Evolutionary conservation across 1,140 invertebrate genomes (phyloP).

Genomic region (Lepidurus couesii): DNA sequence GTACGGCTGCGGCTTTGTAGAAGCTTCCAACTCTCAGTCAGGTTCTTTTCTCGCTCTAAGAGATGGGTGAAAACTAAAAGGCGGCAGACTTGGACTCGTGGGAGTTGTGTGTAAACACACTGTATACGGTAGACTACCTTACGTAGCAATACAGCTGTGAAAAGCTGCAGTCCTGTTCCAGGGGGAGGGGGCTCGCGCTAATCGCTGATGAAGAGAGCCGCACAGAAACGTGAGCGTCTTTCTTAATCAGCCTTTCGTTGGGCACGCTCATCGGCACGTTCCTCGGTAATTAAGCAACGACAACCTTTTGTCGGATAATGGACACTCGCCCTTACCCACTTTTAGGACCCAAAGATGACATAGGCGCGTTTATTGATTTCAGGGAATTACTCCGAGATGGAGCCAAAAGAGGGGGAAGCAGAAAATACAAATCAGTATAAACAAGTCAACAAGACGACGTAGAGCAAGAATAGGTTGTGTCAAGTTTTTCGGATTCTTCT

Average conservation of each 20-base stretch:
- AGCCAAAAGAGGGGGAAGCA: no score
- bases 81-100: no score
- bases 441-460: no score
- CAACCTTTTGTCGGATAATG: neutral
- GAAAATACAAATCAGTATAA: no score
- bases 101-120: no score
- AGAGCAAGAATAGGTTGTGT: neutral
- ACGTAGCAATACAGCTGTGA: constrained; percentile 6
- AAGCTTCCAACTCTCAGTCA: neutral
- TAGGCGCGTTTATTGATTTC: no score
- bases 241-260: neutral
- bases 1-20: neutral
- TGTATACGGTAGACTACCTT: neutral
- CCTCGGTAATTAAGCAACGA: neutral
- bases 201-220: constrained; percentile 18
- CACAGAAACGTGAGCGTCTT: constrained; percentile 13
- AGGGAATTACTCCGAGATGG: no score
- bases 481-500: neutral
- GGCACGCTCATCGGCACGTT: neutral
- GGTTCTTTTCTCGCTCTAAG: no score
- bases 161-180: neutral
- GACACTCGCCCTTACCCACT: no score
- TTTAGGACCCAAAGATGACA: no score
- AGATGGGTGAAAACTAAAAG: no score
- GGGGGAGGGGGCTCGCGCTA: neutral